Evolutionary conservation across 2,797 vertebrate genomes (phyloP).

Genomic region (Eurystomus glaucurus): DNA sequence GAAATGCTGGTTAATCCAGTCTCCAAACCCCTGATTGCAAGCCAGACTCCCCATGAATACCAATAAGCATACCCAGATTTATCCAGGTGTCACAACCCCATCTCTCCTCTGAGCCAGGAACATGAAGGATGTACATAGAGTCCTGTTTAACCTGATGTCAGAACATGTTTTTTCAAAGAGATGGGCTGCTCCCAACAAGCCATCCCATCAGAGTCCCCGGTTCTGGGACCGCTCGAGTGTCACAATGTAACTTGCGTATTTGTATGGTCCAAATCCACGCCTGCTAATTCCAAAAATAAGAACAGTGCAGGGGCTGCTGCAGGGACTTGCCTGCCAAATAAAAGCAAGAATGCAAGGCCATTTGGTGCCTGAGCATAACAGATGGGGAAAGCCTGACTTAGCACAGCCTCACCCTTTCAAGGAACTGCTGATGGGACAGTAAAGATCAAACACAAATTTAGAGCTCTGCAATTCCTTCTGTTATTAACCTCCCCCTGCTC

Average conservation of each 20-base stretch:
- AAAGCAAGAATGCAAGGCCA: constrained; percentile 29
- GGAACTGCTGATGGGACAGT: constrained; percentile 63
- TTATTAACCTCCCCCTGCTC: constrained; percentile 31
- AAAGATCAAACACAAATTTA: constrained; percentile 12
- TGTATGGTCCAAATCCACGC: background rate
- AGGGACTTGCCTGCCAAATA: constrained; percentile 21
- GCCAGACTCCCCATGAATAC: background rate
- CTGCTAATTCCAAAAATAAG: constrained; percentile 12
- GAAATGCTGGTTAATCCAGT: background rate
- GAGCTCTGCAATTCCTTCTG: constrained; percentile 43
- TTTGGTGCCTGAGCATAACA: constrained; percentile 16
- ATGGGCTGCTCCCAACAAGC: background rate
- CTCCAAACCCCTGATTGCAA: background rate
- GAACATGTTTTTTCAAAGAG: background rate
- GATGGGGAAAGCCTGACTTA: constrained; percentile 56
- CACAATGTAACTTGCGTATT: background rate
- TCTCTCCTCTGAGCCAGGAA: background rate
- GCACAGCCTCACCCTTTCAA: constrained; percentile 55
- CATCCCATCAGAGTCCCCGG: background rate
- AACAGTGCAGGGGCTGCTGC: background rate
- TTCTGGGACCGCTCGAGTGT: accelerated
- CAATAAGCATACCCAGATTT: background rate
- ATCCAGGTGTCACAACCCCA: background rate
- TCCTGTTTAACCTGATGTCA: background rate
- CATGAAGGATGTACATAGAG: background rate